These are phyloP conservation scores for Cyprinodon diabolis DNA, from an alignment of 2,797 vertebrate species.

Conservation along the genomic window DNA sequence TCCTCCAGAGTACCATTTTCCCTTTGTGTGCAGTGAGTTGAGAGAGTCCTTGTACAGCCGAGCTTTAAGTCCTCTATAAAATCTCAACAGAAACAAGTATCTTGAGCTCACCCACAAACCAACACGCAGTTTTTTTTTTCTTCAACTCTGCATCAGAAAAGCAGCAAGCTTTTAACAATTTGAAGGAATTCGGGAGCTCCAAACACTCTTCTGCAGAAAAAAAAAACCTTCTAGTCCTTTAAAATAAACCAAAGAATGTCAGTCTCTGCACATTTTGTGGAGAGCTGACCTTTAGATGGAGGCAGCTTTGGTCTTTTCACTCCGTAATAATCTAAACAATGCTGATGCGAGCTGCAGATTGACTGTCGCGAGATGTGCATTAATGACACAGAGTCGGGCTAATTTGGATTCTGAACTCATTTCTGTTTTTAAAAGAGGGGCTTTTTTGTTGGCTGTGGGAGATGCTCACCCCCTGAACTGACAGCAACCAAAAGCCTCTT, in stretches of 20 bases:
- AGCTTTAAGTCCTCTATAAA: too few relatives aligned
- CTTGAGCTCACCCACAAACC: too few relatives aligned
- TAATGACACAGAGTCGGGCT: not conserved
- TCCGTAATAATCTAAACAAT: constrained; percentile 2
- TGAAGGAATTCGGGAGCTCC: not conserved
- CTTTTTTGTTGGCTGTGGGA: not conserved
- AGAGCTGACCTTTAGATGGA: constrained; percentile 17
- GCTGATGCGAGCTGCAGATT: constrained; percentile 13
- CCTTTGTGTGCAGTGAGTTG: too few relatives aligned
- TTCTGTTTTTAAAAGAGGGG: not conserved
- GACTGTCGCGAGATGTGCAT: not conserved
- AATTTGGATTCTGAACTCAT: constrained; percentile 6
- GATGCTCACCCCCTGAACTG: constrained; percentile 6
- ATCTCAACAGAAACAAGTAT: too few relatives aligned
- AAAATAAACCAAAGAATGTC: not conserved
- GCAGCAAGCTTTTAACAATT: not conserved
- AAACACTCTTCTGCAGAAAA: not conserved
- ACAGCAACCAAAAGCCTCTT: constrained; percentile 12
- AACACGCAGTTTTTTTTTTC: too few relatives aligned
- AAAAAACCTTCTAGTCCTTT: not conserved
- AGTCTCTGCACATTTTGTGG: not conserved
- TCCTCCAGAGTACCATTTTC: too few relatives aligned
- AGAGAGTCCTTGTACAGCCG: too few relatives aligned
- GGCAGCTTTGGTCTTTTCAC: constrained; percentile 29
- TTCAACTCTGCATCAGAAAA: not conserved